phyloP scores from a whole-genome alignment of 2,888 invertebrate genomes.

The Miltochrista miniata region DNA sequence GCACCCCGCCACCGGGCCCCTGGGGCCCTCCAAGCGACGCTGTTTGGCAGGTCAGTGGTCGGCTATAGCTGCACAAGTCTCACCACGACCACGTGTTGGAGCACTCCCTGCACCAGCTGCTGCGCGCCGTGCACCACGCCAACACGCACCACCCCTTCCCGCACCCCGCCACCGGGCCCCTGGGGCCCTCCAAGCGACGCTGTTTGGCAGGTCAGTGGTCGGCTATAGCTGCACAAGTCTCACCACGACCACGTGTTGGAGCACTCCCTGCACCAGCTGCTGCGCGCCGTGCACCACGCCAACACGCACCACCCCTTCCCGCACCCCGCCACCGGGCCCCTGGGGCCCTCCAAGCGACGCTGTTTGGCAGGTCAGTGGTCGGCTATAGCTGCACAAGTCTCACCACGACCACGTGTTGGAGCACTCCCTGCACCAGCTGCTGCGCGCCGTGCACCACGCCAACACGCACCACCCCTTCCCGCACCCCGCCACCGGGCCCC shows the following conservation, averaged over 20 bases:
- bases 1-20: slow-evolving; percentile 96
- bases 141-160: slow-evolving; percentile 97
- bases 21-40: slow-evolving; percentile 96
- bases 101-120: slow-evolving; percentile 96
- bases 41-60: slow-evolving; percentile 89
- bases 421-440: too few species aligned
- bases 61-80: slow-evolving; percentile 61
- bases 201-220: slow-evolving; percentile 89
- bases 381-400: too few species aligned
- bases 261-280: too few species aligned
- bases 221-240: too few species aligned
- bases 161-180: slow-evolving; percentile 96
- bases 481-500: slow-evolving; percentile 96
- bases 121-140: slow-evolving; percentile 95
- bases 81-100: slow-evolving; percentile 99
- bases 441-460: slow-evolving; percentile 86
- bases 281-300: slow-evolving; percentile 86
- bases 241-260: too few species aligned
- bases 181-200: slow-evolving; percentile 96
- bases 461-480: slow-evolving; percentile 97
- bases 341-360: slow-evolving; percentile 96
- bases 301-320: slow-evolving; percentile 97
- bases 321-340: slow-evolving; percentile 96
- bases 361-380: slow-evolving; percentile 91
- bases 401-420: too few species aligned